Evolutionary conservation across 2,797 vertebrate genomes (phyloP).

Genomic region (Phataginus tricuspis): DNA sequence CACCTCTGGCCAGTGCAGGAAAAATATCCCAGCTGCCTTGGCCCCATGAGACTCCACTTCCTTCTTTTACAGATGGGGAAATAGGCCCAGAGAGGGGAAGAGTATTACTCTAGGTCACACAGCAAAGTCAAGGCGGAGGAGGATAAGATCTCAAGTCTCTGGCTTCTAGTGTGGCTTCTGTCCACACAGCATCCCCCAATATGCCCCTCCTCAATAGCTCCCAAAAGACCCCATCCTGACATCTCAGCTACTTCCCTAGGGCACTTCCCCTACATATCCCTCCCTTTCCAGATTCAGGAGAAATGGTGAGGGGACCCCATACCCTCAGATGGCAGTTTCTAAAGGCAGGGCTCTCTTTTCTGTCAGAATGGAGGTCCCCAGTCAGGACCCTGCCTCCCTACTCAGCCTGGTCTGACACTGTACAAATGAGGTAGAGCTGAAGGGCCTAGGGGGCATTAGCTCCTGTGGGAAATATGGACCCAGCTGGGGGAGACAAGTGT

Average conservation of each 20-base stretch:
- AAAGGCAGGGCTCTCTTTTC: background rate
- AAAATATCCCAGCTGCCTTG: conserved; percentile 7
- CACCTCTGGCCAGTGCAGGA: background rate
- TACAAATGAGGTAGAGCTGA: background rate
- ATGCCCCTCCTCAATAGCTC: background rate
- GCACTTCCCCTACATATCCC: background rate
- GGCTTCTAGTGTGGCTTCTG: background rate
- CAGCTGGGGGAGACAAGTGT: background rate
- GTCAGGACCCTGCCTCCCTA: background rate
- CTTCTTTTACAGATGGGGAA: background rate
- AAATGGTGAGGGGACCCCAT: background rate
- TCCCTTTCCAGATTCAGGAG: background rate
- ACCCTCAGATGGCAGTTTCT: background rate
- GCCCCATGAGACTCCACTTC: background rate
- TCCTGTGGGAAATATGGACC: background rate
- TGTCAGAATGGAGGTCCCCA: background rate
- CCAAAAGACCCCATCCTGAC: background rate
- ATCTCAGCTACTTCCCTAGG: background rate
- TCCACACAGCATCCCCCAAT: background rate
- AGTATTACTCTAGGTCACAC: background rate
- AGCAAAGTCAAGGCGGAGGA: conserved; percentile 22
- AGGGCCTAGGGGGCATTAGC: background rate
- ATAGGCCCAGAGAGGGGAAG: background rate
- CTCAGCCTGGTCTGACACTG: background rate
- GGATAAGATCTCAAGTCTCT: background rate